Evolutionary conservation across 1,140 invertebrate genomes (phyloP), one percentile per base, ranked within the genome.

Genomic region (Hyles vespertilio): DNA sequence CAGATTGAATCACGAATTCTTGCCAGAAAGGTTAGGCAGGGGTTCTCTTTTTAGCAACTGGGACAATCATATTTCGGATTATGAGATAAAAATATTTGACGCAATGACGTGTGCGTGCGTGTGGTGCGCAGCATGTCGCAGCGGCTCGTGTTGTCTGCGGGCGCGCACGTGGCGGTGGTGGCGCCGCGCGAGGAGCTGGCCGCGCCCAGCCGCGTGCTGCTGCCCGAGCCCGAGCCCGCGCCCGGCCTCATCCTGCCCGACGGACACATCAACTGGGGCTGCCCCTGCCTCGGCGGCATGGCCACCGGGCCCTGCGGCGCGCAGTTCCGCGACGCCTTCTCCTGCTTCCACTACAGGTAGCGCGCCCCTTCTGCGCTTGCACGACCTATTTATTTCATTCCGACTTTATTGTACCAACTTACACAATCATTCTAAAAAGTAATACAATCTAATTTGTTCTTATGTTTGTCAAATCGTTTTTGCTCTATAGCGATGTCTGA

Each of bases 201-300:
- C 4, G 79, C 86, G 10, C 95, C 96, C 6, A 94, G 94, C 70
- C 93, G 84, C 57, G 91, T 96, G n/a, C 80, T 88, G 49, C 86
- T 97, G 59, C 93, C 95, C 5, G 92, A 94, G 70, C 91, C 93
- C 9, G 94, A 95, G 65, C 92, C 93, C 5, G 91, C 92, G 56
- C 93, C 94, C 59, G 97, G 98, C 34, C 88, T 98, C 1, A 94
- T 99, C 59, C 89, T 96, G 36, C 91, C 94, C 2, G 95, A 96
- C 90, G 98, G 98, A 5, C 93, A 95, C 51, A 98, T 99, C 59
- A 99, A 99, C 88, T 99, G 97, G 97, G 95, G 95, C 78, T 99
- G 98, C 77, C 98, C 98, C 0, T 99, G 98, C 88, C 91, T 99
- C 12, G 98, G 98, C 33, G 96, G 97, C 10, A 98, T 98, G 95